A percentile compares a stretch with the other conserved stretches of the same genome.
These are phyloP conservation scores for Ellobius talpinus DNA, from an alignment of 2,113 vertebrate genomes.

Conservation along the genomic window DNA sequence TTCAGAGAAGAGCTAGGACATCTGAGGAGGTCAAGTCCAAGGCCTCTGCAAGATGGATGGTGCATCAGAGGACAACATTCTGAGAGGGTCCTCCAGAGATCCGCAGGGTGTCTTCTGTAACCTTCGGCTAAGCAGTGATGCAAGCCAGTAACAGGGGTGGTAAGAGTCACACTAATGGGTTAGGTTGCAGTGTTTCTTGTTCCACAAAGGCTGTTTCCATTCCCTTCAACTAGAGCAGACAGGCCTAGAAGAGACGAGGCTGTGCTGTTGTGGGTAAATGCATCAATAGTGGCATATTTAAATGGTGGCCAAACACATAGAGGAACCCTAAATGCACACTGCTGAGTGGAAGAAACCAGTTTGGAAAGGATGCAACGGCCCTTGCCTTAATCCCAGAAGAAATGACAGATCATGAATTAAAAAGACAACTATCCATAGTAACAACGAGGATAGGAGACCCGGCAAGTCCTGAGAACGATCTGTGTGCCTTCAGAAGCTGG, in stretches of 20 bases:
- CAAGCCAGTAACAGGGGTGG: too few relatives aligned
- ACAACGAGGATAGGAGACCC: neutral
- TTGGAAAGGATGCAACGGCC: neutral
- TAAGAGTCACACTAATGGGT: neutral
- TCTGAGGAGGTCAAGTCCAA: neutral
- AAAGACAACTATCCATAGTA: neutral
- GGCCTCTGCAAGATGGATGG: too few relatives aligned
- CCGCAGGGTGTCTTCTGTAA: neutral
- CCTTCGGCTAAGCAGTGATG: neutral
- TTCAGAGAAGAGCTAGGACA: neutral
- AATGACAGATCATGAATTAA: neutral
- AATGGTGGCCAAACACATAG: neutral
- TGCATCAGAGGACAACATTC: neutral
- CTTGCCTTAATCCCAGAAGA: neutral
- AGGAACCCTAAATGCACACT: neutral
- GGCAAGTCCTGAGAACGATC: neutral
- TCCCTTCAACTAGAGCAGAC: neutral
- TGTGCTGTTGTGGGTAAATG: neutral
- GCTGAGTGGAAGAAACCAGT: neutral
- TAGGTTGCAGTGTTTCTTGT: neutral
- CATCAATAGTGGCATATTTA: too few relatives aligned
- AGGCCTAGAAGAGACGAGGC: neutral
- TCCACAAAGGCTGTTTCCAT: neutral
- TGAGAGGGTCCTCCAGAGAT: neutral
- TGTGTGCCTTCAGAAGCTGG: too few relatives aligned